Evolutionary conservation across 1,140 invertebrate species (phyloP), one percentile per base, ranked within the genome.

Genomic region (Drosophila ficusphila): DNA sequence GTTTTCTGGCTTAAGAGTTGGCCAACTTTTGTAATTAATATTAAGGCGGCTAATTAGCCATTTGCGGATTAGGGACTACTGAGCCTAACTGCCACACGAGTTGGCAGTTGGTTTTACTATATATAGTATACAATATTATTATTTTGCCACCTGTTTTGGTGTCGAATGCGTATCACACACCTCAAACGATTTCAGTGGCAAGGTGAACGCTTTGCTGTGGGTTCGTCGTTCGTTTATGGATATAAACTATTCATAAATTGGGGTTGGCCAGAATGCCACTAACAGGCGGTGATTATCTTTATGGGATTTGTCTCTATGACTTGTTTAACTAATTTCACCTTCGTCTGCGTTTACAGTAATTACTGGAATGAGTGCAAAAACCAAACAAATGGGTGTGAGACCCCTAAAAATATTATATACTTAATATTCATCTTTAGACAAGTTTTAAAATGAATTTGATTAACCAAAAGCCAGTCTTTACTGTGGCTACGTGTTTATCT

Each of bases 1-100:
- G 54, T 76, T 76, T 79, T 58, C 61, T 11, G 21, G 52, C 51
- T 81, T 36, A 61, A 33, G 21, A 52, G 51, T 70, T 51, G 25
- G 29, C n/a, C 38, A 83, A 86, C 56, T 86, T 85, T 85, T 76
- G 49, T 85, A 81, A 85, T 85, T 85, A 81, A 86, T 79, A 86
- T 76, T 81, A 86, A 85, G 79, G 52, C 72, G 18, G 46, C 67
- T 86, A 76, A 85, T 86, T 86, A 76, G 72, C 33, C 79, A 31
- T 58, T 76, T 25, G 70, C 71, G 65, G 36, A 42, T 67, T 52
- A 27, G 34, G 16, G 5, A 36, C 14, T 57, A 25, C 18, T 27
- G 1, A 27, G 60, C 27, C 33, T 41, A n/a, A n/a, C 36, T 41
- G 60, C 36, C 23, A 23, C 62, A 19, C 9, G n/a, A 58, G 23